Evolutionary conservation across 2,113 vertebrate species (phyloP), one percentile per base, ranked within the genome.

Genomic region (Chelonoidis abingdonii): DNA sequence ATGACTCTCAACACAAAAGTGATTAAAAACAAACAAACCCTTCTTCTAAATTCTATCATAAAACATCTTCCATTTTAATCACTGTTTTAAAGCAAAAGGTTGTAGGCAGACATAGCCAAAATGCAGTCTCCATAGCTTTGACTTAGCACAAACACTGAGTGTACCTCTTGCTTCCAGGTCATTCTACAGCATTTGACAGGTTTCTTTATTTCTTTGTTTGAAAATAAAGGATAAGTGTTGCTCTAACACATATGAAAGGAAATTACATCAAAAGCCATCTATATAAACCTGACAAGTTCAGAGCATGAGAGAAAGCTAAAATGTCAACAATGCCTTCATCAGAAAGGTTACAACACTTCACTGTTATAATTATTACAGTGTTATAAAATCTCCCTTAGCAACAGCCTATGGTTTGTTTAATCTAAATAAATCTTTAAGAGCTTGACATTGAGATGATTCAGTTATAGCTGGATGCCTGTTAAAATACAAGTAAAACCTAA

Each of bases 301-400:
- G 14, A 56, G 93, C 91, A 86, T 69, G 83, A 93, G 95, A 97
- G 93, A 92, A 97, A 94, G 76, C 93, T 92, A 86, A 89, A 97
- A 97, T 95, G 94, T 92, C 95, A 97, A 95, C 93, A 96, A 88
- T 80, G 59, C 83, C 62, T 95, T 96, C 91, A 44, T 92, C 91
- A 90, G 86, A 96, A 94, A 88, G 89, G 54, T 97, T 96, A 89
- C 80, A 95, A 92, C 84, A 81, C 52, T 95, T 83, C 50, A 47
- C n/a, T 94, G 86, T 59, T 86, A 16, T 82, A 93, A 96, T 97
- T 87, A 76, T 59, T 83, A 47, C 81, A 83, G n/a, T 90, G 87
- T 90, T 96, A 90, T 92, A 96, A n/a, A 90, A 86, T 94, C 93
- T 97, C 93, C 93, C 94, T 95, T 98, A 98, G 97, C 96, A 98